Percentiles rank a stretch among this genome's conserved stretches.
Evolutionary conservation across 2,797 vertebrate species (phyloP).

Genomic region (Alosa sapidissima): DNA sequence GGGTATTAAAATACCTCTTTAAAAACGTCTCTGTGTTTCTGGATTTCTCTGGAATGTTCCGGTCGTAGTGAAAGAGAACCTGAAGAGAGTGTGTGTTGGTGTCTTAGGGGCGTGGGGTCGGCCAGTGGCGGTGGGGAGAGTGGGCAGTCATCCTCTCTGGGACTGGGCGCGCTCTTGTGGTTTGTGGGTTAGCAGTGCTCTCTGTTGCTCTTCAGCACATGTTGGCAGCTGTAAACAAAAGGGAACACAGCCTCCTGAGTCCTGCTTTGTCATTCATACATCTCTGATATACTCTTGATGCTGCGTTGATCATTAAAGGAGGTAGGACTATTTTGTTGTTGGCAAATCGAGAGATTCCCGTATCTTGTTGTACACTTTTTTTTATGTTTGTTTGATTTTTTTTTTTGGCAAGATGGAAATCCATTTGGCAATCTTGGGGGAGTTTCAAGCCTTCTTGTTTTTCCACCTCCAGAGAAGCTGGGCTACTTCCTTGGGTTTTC

Average conservation of each 20-base stretch:
- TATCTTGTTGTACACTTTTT: neutral
- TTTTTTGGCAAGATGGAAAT: constrained; percentile 38
- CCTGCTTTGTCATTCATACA: constrained; percentile 34
- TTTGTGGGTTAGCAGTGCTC: neutral
- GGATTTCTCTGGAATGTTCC: constrained; percentile 17
- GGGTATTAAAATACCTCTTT: constrained; percentile 17
- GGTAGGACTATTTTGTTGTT: constrained; percentile 72
- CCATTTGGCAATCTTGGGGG: constrained; percentile 48
- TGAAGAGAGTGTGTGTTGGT: neutral
- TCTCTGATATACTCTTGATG: constrained; percentile 31
- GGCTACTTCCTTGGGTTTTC: constrained; percentile 20
- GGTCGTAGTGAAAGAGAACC: neutral
- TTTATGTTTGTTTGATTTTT: neutral
- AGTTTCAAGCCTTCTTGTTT: constrained; percentile 11
- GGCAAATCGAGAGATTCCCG: constrained; percentile 59
- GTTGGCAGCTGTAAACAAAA: constrained; percentile 56
- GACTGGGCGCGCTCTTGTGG: neutral
- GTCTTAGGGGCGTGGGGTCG: neutral
- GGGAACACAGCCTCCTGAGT: constrained; percentile 37
- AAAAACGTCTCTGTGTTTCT: neutral
- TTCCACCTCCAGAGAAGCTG: constrained; percentile 37
- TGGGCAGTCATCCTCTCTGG: neutral
- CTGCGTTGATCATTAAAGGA: constrained; percentile 62
- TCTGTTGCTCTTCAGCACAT: neutral
- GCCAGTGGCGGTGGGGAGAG: neutral